A percentile compares a stretch with the other conserved stretches of the same genome.
Conservation (phyloP, 2,113 vertebrate genomes). For the Orcinus orca region DNA sequence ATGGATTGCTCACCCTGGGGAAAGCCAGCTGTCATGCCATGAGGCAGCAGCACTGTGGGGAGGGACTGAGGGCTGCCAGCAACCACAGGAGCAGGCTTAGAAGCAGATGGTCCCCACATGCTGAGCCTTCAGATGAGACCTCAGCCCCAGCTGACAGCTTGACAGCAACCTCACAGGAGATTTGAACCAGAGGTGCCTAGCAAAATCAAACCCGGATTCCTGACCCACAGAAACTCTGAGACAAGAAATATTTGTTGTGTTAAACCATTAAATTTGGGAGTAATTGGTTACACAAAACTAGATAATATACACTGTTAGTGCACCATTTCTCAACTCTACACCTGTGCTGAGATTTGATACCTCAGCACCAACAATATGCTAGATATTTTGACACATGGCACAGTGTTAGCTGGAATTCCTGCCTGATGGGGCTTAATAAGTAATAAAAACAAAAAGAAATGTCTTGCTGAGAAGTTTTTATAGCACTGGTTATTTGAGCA, state of each 20-base stretch:
- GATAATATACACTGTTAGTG: neutral
- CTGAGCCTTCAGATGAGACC: neutral
- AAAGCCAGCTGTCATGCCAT: neutral
- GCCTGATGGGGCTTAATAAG: neutral
- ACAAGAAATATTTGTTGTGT: neutral
- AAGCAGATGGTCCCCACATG: too few species aligned
- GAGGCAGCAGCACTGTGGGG: neutral
- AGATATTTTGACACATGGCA: neutral
- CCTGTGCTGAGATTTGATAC: neutral
- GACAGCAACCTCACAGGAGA: neutral
- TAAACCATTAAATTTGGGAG: neutral
- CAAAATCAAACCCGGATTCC: neutral
- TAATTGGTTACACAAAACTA: neutral
- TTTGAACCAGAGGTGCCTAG: neutral
- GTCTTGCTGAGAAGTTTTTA: conserved; percentile 37
- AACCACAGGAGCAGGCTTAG: neutral
- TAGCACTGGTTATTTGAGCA: conserved; percentile 23
- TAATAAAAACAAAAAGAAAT: conserved; percentile 15
- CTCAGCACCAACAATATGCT: neutral
- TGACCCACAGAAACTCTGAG: neutral
- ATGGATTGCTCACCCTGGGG: neutral
- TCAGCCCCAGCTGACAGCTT: neutral
- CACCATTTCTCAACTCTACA: neutral
- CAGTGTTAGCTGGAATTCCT: neutral
- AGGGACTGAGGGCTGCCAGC: neutral